Base-by-base conservation (phyloP, 2,797 vertebrate genomes). In the Pangasius djambal region DNA sequence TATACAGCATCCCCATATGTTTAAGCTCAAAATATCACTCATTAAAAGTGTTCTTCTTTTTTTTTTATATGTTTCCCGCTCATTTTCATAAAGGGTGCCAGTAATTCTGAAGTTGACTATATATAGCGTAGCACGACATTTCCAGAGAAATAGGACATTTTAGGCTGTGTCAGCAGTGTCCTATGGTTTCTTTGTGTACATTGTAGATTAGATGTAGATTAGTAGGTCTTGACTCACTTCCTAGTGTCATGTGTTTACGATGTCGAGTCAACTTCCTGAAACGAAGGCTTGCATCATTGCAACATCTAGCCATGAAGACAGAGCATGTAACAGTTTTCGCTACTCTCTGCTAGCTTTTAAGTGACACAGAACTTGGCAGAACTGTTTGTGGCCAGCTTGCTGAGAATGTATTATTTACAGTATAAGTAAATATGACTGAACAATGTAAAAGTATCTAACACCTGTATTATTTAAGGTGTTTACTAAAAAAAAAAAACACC, bases 201-300 rank as follows among this genome's bases (percentile, higher is more conserved):
- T 61, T 78, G 65, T 31, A 28, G 28, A n/a, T 3, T 6, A 37
- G 40, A 67, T 20, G 37, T 59, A 59, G 57, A 86, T 25, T 69
- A 57, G 37, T 48, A 50, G 28, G 37, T 69, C 77, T 70, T 81
- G 61, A 59, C 37, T 85, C 74, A 57, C 74, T 86, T 86, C 40
- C 50, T 37, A 34, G 18, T 83, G 70, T 50, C 78, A 81, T 83
- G 69, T 34, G 69, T 86, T 88, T 86, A 85, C 31, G 34, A 16
- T 72, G 55, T 72, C 25, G 57, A 63, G 18, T 34, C 77, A 89
- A 25, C 77, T 86, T 86, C 90, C 59, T 87, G 65, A 63, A 79
- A 67, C 5, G 6, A n/a, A 31, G 40, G 4, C 40, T 88, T 90
- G 88, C 83, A 85, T 86, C 84, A 77, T 91, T 91, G 88, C 88